phyloP scores from a whole-genome alignment of 2,113 vertebrate species.

The Cervus canadensis region DNA sequence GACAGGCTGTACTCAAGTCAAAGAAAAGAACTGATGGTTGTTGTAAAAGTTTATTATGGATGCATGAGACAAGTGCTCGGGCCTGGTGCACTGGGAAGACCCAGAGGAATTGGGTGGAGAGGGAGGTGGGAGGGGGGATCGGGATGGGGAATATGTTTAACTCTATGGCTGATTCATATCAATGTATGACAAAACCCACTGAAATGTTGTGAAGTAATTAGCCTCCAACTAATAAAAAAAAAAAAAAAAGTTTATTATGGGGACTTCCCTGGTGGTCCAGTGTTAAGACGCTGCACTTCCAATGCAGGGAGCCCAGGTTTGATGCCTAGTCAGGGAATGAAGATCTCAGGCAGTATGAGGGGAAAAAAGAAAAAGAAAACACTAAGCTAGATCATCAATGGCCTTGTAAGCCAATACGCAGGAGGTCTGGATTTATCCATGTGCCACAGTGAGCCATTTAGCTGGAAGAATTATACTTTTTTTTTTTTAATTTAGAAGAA shows the following conservation, averaged over 20 bases:
- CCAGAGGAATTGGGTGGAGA: too few relatives aligned
- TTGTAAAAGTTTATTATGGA: neutral
- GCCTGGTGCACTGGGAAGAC: too few relatives aligned
- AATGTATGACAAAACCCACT: too few relatives aligned
- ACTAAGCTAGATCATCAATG: too few relatives aligned
- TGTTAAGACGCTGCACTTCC: neutral
- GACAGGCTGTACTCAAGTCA: neutral
- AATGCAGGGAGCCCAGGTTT: neutral
- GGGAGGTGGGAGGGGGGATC: too few relatives aligned
- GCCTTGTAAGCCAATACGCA: accelerated
- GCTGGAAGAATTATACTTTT: neutral
- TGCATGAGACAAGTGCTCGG: too few relatives aligned
- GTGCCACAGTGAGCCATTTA: neutral
- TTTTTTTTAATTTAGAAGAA: neutral
- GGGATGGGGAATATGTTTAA: too few relatives aligned
- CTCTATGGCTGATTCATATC: too few relatives aligned
- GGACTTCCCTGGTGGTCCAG: neutral
- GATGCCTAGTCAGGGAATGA: neutral
- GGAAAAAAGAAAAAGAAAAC: neutral
- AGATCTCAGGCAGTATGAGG: neutral
- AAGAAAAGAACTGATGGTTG: neutral
- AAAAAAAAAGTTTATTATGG: neutral
- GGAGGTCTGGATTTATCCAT: neutral
- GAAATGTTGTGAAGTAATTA: too few relatives aligned
- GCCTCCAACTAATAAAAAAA: too few relatives aligned